These are phyloP conservation scores for Lordiphosa fenestrarum DNA, from an alignment of 2,888 invertebrate species.

Conservation along the genomic window DNA sequence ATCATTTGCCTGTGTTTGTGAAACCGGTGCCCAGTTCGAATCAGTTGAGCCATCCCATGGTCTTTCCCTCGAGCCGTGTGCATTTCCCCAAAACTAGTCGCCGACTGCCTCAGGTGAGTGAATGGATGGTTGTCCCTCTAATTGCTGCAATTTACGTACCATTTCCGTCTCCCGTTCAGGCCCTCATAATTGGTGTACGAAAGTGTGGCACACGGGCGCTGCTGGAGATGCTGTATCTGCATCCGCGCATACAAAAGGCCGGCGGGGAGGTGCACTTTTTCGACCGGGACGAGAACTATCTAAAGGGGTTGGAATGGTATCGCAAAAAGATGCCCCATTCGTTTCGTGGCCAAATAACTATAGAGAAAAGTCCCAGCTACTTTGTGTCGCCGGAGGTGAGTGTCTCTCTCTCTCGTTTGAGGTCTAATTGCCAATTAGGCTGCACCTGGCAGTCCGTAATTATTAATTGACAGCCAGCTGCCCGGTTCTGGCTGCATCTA, in stretches of 20 bases:
- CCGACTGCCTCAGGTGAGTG: constrained; percentile 83
- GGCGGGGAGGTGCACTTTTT: constrained; percentile 98
- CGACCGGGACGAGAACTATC: constrained; percentile 96
- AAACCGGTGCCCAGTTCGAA: constrained; percentile 71
- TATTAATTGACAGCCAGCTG: constrained; percentile 60
- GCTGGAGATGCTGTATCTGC: constrained; percentile 96
- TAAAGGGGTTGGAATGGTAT: constrained; percentile 96
- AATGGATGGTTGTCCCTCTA: constrained; percentile 26
- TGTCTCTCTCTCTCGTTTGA: constrained; percentile 29
- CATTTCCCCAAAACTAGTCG: constrained; percentile 85
- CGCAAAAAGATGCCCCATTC: constrained; percentile 96
- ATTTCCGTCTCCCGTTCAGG: constrained; percentile 80
- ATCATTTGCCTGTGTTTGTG: constrained; percentile 75
- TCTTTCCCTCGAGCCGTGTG: constrained; percentile 81
- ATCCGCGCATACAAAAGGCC: constrained; percentile 95
- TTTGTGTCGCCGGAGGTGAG: constrained; percentile 96
- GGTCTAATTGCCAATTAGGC: constrained; percentile 69
- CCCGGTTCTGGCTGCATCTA: constrained; percentile 22
- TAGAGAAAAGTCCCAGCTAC: constrained; percentile 99
- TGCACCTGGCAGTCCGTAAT: constrained; percentile 43
- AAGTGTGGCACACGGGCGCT: constrained; percentile 98
- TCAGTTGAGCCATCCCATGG: constrained; percentile 80
- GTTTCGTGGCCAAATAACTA: constrained; percentile 94
- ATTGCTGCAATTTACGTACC: constrained; percentile 60
- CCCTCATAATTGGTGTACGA: constrained; percentile 95